Evolutionary conservation across 2,113 vertebrate genomes (phyloP), one percentile per base, ranked within the genome.

Genomic region (Amphiprion percula): DNA sequence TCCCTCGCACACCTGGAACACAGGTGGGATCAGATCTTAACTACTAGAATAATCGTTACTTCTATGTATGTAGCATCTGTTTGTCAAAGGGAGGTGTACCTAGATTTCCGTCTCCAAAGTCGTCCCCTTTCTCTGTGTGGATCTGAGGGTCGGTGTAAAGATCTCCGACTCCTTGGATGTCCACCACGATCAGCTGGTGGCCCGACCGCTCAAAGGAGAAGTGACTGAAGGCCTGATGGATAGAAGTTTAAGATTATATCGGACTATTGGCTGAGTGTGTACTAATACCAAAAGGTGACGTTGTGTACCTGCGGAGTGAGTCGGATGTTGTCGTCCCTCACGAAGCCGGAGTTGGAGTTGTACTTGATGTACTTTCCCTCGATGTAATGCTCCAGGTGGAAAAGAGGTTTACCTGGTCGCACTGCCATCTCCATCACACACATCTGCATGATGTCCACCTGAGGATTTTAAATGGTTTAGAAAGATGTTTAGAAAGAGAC

Each of bases 341-440:
- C 98, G 6, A 99, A 99, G 67, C 98, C 98, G 0, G 98, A 99
- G 93, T 99, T 99, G 52, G 98, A 99, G 94, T 99, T 99, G 89
- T 99, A 99, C 82, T 99, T 99, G 84, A 98, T 98, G 92, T 99
- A 99, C 79, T 99, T 98, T 71, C 98, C 98, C 91, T 99, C 98
- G 3, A 99, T 99, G 91, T 97, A 99, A 85, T 99, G 98, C 23
- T 99, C 98, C 91, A 99, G 90, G 69, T 99, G 98, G 87, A 96
- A 99, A 2, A 99, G 93, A 9, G 97, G 97, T 68, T 95, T 95
- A 14, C 93, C 97, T 0, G 95, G 95, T 21, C 97, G 91, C 49
- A 92, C 89, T 11, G 64, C 95, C 95, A 99, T 96, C 95, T 99
- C 98, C 0, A 99, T 82, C 70, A 97, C 95, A 68, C 97, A 98